Evolutionary conservation across 1,140 invertebrate species (phyloP).

Genomic region (Drosophila ananassae): DNA sequence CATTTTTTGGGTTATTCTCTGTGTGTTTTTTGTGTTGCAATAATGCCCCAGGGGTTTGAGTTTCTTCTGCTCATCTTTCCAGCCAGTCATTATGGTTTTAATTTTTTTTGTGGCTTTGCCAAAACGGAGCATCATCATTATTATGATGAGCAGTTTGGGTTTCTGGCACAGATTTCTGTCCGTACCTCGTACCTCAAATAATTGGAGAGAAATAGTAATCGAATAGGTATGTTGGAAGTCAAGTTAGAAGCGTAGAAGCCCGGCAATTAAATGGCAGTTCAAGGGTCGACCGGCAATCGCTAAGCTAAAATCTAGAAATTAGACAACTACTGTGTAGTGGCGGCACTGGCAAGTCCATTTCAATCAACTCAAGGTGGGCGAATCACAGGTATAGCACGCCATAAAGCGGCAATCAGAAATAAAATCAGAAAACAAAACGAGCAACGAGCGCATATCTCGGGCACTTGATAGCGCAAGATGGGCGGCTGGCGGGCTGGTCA

Average conservation of each 20-base stretch:
- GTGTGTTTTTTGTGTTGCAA: constrained; percentile 33
- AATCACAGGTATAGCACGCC: constrained; percentile 54
- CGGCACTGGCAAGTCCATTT: constrained; percentile 25
- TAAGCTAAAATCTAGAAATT: constrained; percentile 24
- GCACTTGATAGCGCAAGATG: constrained; percentile 45
- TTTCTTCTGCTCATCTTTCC: constrained; percentile 54
- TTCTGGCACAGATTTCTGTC: constrained; percentile 47
- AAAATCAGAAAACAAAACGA: constrained; percentile 12
- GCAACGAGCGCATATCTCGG: constrained; percentile 22
- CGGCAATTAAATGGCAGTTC: constrained; percentile 32
- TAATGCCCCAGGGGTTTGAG: constrained; percentile 19
- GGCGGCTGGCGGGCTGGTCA: constrained; percentile 17
- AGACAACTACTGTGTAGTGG: constrained; percentile 8
- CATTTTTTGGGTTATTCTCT: constrained; percentile 41
- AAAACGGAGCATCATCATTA: constrained; percentile 42
- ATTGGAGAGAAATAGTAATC: constrained; percentile 24
- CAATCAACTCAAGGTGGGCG: constrained; percentile 37
- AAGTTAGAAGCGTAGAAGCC: constrained; percentile 16
- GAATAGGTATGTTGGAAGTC: constrained; percentile 10
- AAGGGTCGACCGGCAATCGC: constrained; percentile 37
- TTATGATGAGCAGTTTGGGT: constrained; percentile 19
- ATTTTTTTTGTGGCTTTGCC: constrained; percentile 23
- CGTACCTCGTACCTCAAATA: constrained; percentile 14
- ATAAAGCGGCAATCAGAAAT: constrained; percentile 45
- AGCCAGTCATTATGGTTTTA: constrained; percentile 44